phyloP scores from a whole-genome alignment of 2,113 vertebrate species.

The Atractosteus spatula region DNA sequence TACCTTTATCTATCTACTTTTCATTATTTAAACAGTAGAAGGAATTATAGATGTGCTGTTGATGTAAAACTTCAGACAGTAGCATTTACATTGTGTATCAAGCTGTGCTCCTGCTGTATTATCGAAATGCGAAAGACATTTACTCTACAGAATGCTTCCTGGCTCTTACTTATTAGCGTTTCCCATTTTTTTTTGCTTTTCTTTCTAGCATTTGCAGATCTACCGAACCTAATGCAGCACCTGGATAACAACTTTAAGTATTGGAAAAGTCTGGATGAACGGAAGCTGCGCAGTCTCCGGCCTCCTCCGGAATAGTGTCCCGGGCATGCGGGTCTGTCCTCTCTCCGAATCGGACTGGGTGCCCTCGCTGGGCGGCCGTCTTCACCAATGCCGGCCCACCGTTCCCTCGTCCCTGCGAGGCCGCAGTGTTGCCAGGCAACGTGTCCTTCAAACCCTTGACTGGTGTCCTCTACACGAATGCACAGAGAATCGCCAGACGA shows the following conservation, averaged over 20 bases:
- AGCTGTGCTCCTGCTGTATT: too few relatives aligned
- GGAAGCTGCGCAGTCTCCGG: slow-evolving; percentile 80
- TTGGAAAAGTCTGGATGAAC: slow-evolving; percentile 91
- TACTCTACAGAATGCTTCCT: neutral
- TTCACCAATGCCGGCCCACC: slow-evolving; percentile 34
- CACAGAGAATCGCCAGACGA: slow-evolving; percentile 17
- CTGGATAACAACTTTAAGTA: slow-evolving; percentile 97
- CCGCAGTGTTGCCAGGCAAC: slow-evolving; percentile 49
- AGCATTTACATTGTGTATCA: too few relatives aligned
- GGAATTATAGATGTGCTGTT: too few relatives aligned
- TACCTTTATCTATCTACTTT: too few relatives aligned
- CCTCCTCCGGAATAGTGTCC: slow-evolving; percentile 76
- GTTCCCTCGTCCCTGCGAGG: slow-evolving; percentile 46
- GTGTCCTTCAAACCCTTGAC: slow-evolving; percentile 41
- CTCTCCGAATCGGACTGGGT: slow-evolving; percentile 26
- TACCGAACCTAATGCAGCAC: slow-evolving; percentile 94
- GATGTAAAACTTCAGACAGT: too few relatives aligned
- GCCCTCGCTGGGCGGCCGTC: slow-evolving; percentile 23
- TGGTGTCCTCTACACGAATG: slow-evolving; percentile 38
- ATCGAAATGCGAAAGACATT: too few relatives aligned
- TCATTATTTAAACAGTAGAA: too few relatives aligned
- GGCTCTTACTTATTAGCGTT: neutral
- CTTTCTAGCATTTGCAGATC: slow-evolving; percentile 83
- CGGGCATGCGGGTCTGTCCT: slow-evolving; percentile 31
- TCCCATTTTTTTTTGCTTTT: slow-evolving; percentile 9